Base-by-base conservation (phyloP, 1,140 invertebrate species). In the Ylistrum balloti region DNA sequence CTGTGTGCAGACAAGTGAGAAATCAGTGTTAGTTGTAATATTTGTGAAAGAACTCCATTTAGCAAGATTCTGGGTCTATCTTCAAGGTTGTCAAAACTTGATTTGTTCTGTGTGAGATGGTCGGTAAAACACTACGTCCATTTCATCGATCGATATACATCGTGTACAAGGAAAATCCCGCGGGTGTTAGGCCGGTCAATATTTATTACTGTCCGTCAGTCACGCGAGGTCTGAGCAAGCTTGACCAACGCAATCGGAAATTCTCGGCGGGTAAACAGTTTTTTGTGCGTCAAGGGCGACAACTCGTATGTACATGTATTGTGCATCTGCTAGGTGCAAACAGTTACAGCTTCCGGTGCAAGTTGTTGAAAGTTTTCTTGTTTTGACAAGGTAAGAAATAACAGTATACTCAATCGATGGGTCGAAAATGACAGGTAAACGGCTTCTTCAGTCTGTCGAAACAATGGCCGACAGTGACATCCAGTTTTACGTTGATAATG, bases 351-450 rank as follows among this genome's bases (percentile, higher is more conserved):
- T 74, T 74, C 56, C 56, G 56, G 56, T 74, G 56, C 56, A 74
- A 74, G 56, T 74, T 74, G 5, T 5, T n/a, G 56, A 74, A 74
- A 28, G 22, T 74, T 74, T 74, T n/a, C 0, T 74, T n/a, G 56
- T n/a, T 74, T 74, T 74, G 22, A 74, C 22, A 74, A 74, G 56
- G 56, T 74, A 74, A 74, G 56, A 74, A 74, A 74, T 1, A 74
- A 9, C n/a, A 5, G 28, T 0, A 74, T 22, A 28, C 56, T 74
- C 0, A 74, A 74, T n/a, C n/a, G 11, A 11, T n/a, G 56, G 5
- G 28, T n/a, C 2, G 22, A 74, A n/a, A 74, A 74, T 7, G 56
- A 28, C 56, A 28, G 28, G 28, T 1, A 74, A 28, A n/a, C 56
- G 28, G 9, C 56, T 28, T 5, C 0, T 28, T 7, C 5, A 74